Base-by-base conservation (phyloP, 2,888 invertebrate genomes). In the Hyles lineata region DNA sequence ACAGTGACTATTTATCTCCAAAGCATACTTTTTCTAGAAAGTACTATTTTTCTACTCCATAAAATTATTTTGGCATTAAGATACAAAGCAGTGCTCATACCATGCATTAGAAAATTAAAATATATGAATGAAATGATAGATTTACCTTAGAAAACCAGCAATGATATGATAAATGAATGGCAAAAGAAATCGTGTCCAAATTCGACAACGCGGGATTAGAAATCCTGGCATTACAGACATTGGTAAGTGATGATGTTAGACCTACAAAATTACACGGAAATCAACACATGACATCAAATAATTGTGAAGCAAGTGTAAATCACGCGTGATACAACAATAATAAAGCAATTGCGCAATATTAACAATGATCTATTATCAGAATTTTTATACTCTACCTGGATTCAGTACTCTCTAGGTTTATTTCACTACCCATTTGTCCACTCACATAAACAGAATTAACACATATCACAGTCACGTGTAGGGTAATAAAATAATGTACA, bases 381-480 rank as follows among this genome's bases (percentile, higher is more conserved):
- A 23, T 17, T 43, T 9, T 7, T 35, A 43, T 32, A 63, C 15
- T 23, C 73, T 85, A 94, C 93, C 92, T 91, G 91, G 92, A 85
- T 85, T 89, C 87, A 78, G 89, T 80, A 72, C 87, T 83, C 74
- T 88, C 83, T 76, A 90, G 77, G 79, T 90, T 89, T 80, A 92
- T 81, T 91, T 93, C 92, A 89, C 89, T 93, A 88, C 88, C 93
- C 94, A 94, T 94, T 91, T 91, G 92, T 82, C 79, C 85, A 85
- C 85, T 83, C 74, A 77, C 80, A 79, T 88, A 59, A 95, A 95
- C 75, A 96, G 95, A 76, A 95, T 93, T 81, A 78, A 80, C 81
- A 86, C 87, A 87, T 87, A 87, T 81, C 86, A 89, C 84, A 80
- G 76, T 72, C 76, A 81, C 76, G 32, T 60, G 21, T 60, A 23